A percentile compares a stretch with the other conserved stretches of the same genome.
These are phyloP conservation scores for Rhingia campestris DNA, from an alignment of 2,888 invertebrate species.

Conservation along the genomic window DNA sequence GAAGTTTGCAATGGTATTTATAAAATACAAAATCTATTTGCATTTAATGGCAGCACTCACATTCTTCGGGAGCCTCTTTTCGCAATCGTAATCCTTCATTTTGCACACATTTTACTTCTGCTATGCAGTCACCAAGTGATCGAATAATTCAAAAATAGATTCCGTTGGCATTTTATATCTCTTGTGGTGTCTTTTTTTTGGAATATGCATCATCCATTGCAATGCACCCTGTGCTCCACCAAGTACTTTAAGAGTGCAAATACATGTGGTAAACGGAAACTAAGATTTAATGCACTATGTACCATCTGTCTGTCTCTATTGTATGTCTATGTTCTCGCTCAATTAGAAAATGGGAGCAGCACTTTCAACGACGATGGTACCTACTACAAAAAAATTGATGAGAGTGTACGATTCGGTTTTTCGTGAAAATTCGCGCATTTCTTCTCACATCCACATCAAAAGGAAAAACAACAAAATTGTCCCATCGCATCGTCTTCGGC, in stretches of 20 bases:
- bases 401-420: slow-evolving; percentile 50
- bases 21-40: not conserved
- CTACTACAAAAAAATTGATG: slow-evolving; percentile 8
- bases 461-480: slow-evolving; percentile 8
- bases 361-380: slow-evolving; percentile 14
- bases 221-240: not conserved
- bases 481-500: slow-evolving; percentile 23
- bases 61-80: not conserved
- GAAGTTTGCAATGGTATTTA: too few relatives aligned
- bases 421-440: slow-evolving; percentile 70
- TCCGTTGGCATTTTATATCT: slow-evolving; percentile 7
- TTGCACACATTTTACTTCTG: slow-evolving; percentile 4
- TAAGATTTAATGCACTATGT: slow-evolving; percentile 37
- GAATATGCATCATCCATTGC: not conserved
- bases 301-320: slow-evolving; percentile 36
- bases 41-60: slow-evolving; percentile 26
- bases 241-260: slow-evolving; percentile 25
- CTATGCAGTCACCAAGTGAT: slow-evolving; percentile 50
- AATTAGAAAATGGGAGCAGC: slow-evolving; percentile 29
- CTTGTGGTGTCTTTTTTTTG: slow-evolving; percentile 16
- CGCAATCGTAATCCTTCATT: not conserved
- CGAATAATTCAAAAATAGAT: slow-evolving; percentile 60
- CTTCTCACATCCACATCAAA: slow-evolving; percentile 50
- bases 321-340: slow-evolving; percentile 31
- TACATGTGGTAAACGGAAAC: slow-evolving; percentile 51